These are phyloP conservation scores for Pionites leucogaster DNA, from an alignment of 2,113 vertebrate genomes.

Conservation along the genomic window DNA sequence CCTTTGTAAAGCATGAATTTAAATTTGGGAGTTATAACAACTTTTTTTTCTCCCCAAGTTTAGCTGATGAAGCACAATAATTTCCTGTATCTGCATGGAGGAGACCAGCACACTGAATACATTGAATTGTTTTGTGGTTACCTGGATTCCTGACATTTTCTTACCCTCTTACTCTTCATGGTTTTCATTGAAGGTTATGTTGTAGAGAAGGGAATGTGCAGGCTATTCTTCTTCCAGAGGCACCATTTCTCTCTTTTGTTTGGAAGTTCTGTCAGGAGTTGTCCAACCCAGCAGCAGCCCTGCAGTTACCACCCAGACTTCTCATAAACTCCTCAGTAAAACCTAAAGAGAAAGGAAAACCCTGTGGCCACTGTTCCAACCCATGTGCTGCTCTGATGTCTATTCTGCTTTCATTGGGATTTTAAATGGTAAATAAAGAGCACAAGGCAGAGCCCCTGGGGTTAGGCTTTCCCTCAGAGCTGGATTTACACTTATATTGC, in stretches of 20 bases:
- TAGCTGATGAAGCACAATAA: neutral
- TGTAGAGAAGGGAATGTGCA: neutral
- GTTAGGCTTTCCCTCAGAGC: neutral
- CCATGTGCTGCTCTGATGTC: neutral
- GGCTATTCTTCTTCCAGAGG: neutral
- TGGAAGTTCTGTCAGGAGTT: neutral
- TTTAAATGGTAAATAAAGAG: slow-evolving; percentile 15
- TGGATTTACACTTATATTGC: neutral
- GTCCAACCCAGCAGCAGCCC: neutral
- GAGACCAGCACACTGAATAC: neutral
- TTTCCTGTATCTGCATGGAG: neutral
- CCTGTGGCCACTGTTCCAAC: neutral
- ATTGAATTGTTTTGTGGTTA: neutral
- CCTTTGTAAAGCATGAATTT: neutral
- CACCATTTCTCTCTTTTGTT: neutral
- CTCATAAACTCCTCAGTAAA: neutral
- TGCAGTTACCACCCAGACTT: neutral
- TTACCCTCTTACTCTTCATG: neutral
- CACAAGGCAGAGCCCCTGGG: neutral
- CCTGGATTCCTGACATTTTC: neutral
- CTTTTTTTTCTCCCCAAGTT: neutral
- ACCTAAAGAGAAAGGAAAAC: neutral
- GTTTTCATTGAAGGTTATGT: neutral
- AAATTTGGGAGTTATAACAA: neutral
- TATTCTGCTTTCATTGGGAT: neutral